Percentiles rank a stretch among this genome's conserved stretches.
Conservation (phyloP, 2,113 vertebrate species). For the Pandion haliaetus region DNA sequence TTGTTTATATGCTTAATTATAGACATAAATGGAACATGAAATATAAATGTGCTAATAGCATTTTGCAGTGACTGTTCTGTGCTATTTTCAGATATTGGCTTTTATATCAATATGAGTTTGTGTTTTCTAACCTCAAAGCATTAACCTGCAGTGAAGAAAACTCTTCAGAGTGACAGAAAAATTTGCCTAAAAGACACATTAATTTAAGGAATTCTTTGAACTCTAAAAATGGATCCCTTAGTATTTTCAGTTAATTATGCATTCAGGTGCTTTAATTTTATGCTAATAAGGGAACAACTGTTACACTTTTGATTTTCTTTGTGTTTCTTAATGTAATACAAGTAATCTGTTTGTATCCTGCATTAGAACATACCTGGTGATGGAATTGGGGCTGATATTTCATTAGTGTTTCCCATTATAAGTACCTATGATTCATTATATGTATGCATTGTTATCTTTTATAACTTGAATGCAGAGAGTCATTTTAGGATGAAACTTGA, state of each 20-base stretch:
- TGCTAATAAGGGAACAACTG: constrained; percentile 45
- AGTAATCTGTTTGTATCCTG: constrained; percentile 23
- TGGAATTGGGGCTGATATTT: constrained; percentile 17
- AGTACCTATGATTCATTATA: constrained; percentile 20
- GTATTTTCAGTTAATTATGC: constrained; percentile 54
- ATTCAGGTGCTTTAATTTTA: constrained; percentile 68
- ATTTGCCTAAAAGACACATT: constrained; percentile 47
- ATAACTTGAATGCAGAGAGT: constrained; percentile 24
- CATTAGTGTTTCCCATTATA: constrained; percentile 34
- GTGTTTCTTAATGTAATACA: constrained; percentile 56
- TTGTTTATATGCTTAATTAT: constrained; percentile 52
- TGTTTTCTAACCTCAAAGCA: constrained; percentile 32
- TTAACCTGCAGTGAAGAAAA: constrained; percentile 46
- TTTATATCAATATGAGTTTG: constrained; percentile 47
- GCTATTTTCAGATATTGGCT: background rate
- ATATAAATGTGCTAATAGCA: constrained; percentile 30
- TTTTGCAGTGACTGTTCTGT: constrained; percentile 45
- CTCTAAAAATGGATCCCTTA: constrained; percentile 40
- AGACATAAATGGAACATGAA: constrained; percentile 3
- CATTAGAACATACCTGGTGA: background rate
- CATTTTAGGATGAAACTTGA: constrained; percentile 38
- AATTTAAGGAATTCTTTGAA: constrained; percentile 55
- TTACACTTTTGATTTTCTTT: constrained; percentile 56
- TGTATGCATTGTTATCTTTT: background rate
- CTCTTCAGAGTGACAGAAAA: constrained; percentile 6